phyloP scores from a whole-genome alignment of 2,888 invertebrate genomes.

The Acanthopleura granulata region DNA sequence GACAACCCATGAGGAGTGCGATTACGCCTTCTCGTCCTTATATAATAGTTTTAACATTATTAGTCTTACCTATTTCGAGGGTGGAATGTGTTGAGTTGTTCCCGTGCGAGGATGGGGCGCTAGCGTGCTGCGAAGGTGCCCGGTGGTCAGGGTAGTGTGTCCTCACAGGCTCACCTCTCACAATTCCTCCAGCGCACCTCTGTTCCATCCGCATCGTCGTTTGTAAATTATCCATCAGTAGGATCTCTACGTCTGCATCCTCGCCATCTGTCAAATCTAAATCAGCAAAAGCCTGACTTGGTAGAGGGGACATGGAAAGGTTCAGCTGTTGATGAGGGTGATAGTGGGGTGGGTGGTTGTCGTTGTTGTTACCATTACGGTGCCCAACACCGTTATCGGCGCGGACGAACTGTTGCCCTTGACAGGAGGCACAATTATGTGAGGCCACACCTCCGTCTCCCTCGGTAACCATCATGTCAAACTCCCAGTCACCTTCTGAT shows the following conservation, averaged over 20 bases:
- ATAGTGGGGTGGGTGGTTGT: neutral
- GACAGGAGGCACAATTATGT: no score
- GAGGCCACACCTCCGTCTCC: no score
- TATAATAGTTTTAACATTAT: no score
- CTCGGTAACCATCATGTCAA: conserved; percentile 16
- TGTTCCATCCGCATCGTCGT: neutral
- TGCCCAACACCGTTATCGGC: neutral
- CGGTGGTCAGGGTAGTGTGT: conserved; percentile 1
- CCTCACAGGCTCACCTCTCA: neutral
- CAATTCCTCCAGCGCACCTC: neutral
- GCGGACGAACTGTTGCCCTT: neutral
- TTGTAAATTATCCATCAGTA: conserved; percentile 3
- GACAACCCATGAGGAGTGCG: no score
- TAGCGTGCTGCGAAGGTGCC: neutral
- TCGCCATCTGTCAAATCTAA: conserved; percentile 17
- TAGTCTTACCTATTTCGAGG: conserved; percentile 9
- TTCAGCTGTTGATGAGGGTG: neutral
- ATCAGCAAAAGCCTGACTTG: conserved; percentile 8
- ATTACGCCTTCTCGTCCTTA: no score
- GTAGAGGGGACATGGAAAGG: neutral
- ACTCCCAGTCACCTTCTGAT: neutral
- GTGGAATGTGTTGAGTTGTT: conserved; percentile 4
- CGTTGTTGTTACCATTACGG: neutral
- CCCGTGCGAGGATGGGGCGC: neutral
- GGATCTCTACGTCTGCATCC: neutral